phyloP scores from a whole-genome alignment of 2,797 vertebrate genomes.

The Simalia tracyae region DNA sequence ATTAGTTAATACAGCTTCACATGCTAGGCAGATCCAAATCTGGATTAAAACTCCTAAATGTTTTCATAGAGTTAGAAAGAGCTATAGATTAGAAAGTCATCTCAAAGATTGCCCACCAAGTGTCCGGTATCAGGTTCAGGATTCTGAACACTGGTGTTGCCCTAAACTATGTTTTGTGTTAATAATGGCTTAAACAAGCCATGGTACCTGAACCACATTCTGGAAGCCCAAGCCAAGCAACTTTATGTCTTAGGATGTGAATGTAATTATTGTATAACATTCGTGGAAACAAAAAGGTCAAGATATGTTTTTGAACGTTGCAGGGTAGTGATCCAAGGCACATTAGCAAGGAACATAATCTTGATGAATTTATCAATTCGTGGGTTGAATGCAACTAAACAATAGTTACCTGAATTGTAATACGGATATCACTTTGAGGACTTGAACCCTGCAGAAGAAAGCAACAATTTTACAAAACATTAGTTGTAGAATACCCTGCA shows the following conservation, averaged over 20 bases:
- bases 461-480: background rate
- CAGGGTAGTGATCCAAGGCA: background rate
- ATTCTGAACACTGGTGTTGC: background rate
- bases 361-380: background rate
- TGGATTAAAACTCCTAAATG: background rate
- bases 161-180: background rate
- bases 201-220: background rate
- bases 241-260: background rate
- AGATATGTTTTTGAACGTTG: background rate
- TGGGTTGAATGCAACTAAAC: background rate
- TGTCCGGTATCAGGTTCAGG: background rate
- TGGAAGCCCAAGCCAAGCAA: background rate
- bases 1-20: background rate
- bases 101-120: background rate
- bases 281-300: background rate
- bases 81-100: background rate
- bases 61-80: background rate
- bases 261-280: background rate
- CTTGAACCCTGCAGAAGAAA: constrained; percentile 11
- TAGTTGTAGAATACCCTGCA: background rate
- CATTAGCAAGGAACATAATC: background rate
- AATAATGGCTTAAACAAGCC: background rate
- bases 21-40: background rate
- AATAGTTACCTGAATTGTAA: constrained; percentile 31
- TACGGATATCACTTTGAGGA: constrained; percentile 1